Evolutionary conservation across 37 sponge, comb jelly and placozoan genomes (phyloP).

Genomic region (Haliclona indistincta): DNA sequence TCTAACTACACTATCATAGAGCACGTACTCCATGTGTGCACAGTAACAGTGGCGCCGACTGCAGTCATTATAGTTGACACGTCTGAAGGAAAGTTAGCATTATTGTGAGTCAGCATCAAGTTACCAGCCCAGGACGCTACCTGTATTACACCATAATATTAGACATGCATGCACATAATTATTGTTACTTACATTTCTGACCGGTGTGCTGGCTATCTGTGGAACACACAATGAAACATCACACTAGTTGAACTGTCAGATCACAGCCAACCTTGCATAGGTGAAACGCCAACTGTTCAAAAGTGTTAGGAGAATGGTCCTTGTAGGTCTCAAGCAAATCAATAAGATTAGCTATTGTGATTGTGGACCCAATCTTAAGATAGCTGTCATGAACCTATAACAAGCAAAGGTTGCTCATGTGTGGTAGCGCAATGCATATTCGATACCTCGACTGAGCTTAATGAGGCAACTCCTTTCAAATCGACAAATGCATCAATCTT

Average conservation of each 20-base stretch:
- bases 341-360: constrained; percentile 41
- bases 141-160: not conserved
- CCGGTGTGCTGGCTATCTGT: constrained; percentile 41
- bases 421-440: not conserved
- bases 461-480: constrained; percentile 29
- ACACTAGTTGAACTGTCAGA: no score
- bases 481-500: constrained; percentile 42
- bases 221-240: no score
- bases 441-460: constrained; percentile 21
- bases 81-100: constrained; percentile 48
- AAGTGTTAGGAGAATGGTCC: constrained; percentile 29
- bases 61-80: constrained; percentile 58
- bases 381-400: constrained; percentile 34
- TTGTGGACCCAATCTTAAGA: constrained; percentile 50
- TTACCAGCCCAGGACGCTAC: constrained; percentile 54
- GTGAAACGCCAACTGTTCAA: constrained; percentile 39
- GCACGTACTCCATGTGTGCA: not conserved
- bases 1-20: no score
- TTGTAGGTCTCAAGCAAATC: constrained; percentile 37
- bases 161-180: not conserved
- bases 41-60: constrained; percentile 33
- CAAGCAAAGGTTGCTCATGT: not conserved
- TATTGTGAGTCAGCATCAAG: constrained; percentile 39
- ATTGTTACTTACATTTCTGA: constrained; percentile 46
- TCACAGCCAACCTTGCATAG: constrained; percentile 11